A percentile compares a stretch with the other conserved stretches of the same genome.
phyloP scores from a whole-genome alignment of 2,113 vertebrate species.

The Tenebrosternarchus preto region DNA sequence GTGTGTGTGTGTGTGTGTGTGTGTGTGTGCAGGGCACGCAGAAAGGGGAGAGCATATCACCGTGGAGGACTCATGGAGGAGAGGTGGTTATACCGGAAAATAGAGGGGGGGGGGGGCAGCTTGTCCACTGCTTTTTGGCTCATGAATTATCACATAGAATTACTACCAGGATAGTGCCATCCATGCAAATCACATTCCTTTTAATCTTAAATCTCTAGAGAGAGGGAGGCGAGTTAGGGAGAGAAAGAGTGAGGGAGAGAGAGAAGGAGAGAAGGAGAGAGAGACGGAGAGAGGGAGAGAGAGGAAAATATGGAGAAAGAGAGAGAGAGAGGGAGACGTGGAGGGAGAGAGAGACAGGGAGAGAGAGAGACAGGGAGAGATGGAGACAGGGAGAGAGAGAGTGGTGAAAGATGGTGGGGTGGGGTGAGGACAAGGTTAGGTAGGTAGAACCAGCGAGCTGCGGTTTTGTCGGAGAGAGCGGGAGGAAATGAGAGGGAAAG shows the following conservation, averaged over 20 bases:
- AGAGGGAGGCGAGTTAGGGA: not conserved
- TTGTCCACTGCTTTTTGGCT: conserved; percentile 9
- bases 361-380: conserved; percentile 18
- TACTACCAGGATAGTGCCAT: conserved; percentile 32
- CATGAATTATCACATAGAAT: conserved; percentile 22
- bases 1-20: not conserved
- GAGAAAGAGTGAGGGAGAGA: conserved; percentile 6
- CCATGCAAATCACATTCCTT: conserved; percentile 32
- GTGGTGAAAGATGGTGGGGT: not conserved
- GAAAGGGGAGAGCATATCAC: not conserved
- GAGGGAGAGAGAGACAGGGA: not conserved
- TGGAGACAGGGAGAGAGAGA: not conserved
- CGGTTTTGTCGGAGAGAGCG: conserved; percentile 40
- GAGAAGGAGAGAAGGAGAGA: not conserved
- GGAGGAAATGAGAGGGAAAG: conserved; percentile 41
- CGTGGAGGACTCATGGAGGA: not conserved
- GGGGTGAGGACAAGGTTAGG: conserved; percentile 40
- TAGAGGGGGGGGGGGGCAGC: not conserved
- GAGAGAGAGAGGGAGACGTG: not conserved
- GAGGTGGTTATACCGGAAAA: not conserved
- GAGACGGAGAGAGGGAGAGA: not conserved
- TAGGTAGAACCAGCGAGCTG: conserved; percentile 42
- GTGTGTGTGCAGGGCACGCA: not conserved
- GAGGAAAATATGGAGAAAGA: not conserved
- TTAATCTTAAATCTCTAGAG: conserved; percentile 31